These are phyloP conservation scores for Eupithecia centaureata DNA, from an alignment of 2,888 invertebrate species.

Conservation along the genomic window DNA sequence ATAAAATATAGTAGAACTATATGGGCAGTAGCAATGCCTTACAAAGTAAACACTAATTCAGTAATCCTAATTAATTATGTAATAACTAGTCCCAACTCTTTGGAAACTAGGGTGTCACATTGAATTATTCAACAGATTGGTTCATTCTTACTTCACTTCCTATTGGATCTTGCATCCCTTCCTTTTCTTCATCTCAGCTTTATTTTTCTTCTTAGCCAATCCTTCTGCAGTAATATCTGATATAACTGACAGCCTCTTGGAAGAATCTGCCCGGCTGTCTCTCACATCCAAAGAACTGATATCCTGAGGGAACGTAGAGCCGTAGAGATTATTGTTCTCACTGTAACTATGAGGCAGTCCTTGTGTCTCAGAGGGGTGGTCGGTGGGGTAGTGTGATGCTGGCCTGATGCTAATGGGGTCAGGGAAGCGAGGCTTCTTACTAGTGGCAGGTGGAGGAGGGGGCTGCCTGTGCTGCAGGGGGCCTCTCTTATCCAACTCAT, in stretches of 20 bases:
- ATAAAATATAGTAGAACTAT: neutral
- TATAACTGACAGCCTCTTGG: slow-evolving; percentile 75
- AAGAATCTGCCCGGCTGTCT: slow-evolving; percentile 58
- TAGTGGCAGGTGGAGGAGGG: slow-evolving; percentile 69
- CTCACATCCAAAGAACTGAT: slow-evolving; percentile 52
- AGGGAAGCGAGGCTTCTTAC: slow-evolving; percentile 78
- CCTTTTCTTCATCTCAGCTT: slow-evolving; percentile 74
- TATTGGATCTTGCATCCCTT: slow-evolving; percentile 79
- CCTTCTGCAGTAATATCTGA: slow-evolving; percentile 79
- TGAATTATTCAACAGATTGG: slow-evolving; percentile 37
- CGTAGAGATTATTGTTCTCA: slow-evolving; percentile 76
- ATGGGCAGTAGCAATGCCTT: neutral
- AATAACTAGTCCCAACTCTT: slow-evolving; percentile 41
- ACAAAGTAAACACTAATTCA: neutral
- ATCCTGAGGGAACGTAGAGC: slow-evolving; percentile 68
- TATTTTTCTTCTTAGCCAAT: slow-evolving; percentile 73
- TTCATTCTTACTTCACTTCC: slow-evolving; percentile 30
- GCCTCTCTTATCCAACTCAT: slow-evolving; percentile 59
- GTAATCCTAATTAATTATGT: slow-evolving; percentile 15
- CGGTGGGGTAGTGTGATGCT: slow-evolving; percentile 76
- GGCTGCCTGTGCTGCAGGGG: slow-evolving; percentile 71
- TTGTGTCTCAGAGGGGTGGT: slow-evolving; percentile 52
- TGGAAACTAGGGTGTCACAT: slow-evolving; percentile 37
- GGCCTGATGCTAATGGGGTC: slow-evolving; percentile 78
- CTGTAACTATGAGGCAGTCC: slow-evolving; percentile 71